These are phyloP conservation scores for Cosmopolites sordidus DNA, from an alignment of 2,888 invertebrate species.

Conservation along the genomic window DNA sequence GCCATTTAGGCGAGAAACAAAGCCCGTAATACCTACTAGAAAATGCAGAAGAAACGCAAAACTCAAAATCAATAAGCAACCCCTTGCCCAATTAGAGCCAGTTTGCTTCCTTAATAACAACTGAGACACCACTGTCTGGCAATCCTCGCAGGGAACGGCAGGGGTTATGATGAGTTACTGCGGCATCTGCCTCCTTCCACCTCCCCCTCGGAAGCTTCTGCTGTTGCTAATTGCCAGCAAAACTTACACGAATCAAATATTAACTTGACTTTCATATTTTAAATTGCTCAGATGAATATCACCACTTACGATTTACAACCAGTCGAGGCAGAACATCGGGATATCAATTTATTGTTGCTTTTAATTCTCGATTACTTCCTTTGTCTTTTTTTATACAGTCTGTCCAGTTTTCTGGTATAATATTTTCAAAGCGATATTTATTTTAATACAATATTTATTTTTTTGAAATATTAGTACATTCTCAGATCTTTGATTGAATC, in stretches of 20 bases:
- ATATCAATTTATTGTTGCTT: too few species aligned
- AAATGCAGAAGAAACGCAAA: constrained; percentile 2
- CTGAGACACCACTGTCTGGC: constrained; percentile 15
- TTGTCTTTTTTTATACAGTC: too few species aligned
- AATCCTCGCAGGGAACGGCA: constrained; percentile 8
- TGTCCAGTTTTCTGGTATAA: too few species aligned
- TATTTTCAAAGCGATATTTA: too few species aligned
- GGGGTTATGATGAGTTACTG: constrained; percentile 39
- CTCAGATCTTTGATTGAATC: too few species aligned
- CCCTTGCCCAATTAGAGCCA: constrained; percentile 1
- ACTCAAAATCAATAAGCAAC: constrained; percentile 1
- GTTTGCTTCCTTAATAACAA: constrained; percentile 4
- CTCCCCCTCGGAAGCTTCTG: constrained; percentile 38
- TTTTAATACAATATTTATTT: too few species aligned
- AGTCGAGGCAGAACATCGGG: too few species aligned
- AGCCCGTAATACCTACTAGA: constrained; percentile 1
- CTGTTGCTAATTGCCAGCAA: constrained; percentile 41
- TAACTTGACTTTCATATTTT: constrained; percentile 26
- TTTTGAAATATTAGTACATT: too few species aligned
- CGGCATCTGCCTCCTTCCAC: constrained; percentile 36
- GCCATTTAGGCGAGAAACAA: not conserved
- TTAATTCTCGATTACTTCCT: too few species aligned
- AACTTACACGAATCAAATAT: constrained; percentile 37
- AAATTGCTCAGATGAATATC: too few species aligned
- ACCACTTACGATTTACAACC: too few species aligned